These are phyloP conservation scores for Drosophila mulleri DNA, from an alignment of 2,888 invertebrate species.

Conservation along the genomic window DNA sequence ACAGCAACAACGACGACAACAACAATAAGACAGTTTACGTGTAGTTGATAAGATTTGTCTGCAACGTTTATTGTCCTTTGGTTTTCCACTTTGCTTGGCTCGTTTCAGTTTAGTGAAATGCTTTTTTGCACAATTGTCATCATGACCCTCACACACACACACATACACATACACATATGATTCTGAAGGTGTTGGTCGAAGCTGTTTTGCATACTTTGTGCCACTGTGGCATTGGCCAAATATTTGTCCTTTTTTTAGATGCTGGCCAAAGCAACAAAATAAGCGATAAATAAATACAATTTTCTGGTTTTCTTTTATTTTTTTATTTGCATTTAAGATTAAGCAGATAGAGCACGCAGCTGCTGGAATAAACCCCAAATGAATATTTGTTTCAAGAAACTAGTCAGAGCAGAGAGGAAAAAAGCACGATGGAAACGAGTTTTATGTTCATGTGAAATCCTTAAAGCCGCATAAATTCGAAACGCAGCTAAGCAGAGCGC, in stretches of 20 bases:
- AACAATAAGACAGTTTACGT: slow-evolving; percentile 39
- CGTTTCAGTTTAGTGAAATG: slow-evolving; percentile 54
- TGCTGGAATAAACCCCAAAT: slow-evolving; percentile 31
- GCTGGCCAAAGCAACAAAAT: slow-evolving; percentile 65
- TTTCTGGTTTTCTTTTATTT: slow-evolving; percentile 62
- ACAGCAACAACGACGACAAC: slow-evolving; percentile 27
- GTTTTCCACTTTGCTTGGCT: slow-evolving; percentile 71
- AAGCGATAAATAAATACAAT: slow-evolving; percentile 81
- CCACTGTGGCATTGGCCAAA: slow-evolving; percentile 68
- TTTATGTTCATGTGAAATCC: slow-evolving; percentile 38
- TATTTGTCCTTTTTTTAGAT: slow-evolving; percentile 65
- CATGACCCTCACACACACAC: slow-evolving; percentile 67
- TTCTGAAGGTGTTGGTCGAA: slow-evolving; percentile 69
- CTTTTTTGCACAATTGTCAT: slow-evolving; percentile 71
- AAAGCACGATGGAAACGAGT: slow-evolving; percentile 1
- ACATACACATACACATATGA: slow-evolving; percentile 20
- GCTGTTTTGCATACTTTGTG: slow-evolving; percentile 78
- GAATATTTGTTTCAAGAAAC: slow-evolving; percentile 32
- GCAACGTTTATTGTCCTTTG: slow-evolving; percentile 76
- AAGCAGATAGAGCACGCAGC: slow-evolving; percentile 71
- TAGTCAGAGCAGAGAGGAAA: slow-evolving; percentile 16
- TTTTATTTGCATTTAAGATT: slow-evolving; percentile 73
- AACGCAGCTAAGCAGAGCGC: slow-evolving; percentile 6
- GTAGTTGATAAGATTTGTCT: slow-evolving; percentile 79
- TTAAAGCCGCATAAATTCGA: slow-evolving; percentile 44